A percentile compares a stretch with the other conserved stretches of the same genome.
Conservation (phyloP, 2,888 invertebrate genomes). For the Drosophila merina region DNA sequence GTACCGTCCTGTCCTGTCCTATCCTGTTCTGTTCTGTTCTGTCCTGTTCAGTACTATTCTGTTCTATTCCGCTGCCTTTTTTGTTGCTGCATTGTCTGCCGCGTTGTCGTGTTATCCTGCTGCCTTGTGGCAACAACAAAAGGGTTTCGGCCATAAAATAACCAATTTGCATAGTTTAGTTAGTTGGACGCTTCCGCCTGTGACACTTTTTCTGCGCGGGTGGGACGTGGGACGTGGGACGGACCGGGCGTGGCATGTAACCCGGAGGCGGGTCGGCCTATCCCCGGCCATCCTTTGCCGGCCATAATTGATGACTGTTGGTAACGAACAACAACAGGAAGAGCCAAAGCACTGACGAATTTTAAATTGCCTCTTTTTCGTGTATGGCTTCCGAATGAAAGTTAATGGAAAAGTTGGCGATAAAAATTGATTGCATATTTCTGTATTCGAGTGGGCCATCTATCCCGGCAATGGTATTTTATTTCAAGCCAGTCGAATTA, state of each 20-base stretch:
- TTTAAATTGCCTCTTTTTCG: conserved; percentile 57
- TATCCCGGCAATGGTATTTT: neutral
- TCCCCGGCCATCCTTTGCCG: conserved; percentile 28
- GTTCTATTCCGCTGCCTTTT: conserved; percentile 27
- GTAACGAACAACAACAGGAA: conserved; percentile 55
- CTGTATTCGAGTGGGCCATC: neutral
- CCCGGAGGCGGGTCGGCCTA: conserved; percentile 40
- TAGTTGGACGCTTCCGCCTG: conserved; percentile 80
- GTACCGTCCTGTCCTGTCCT: conserved; percentile 5
- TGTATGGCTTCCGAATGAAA: conserved; percentile 40
- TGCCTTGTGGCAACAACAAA: conserved; percentile 39
- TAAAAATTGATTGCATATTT: conserved; percentile 32
- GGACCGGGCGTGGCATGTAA: conserved; percentile 30
- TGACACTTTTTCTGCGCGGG: conserved; percentile 61
- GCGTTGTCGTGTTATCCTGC: conserved; percentile 41
- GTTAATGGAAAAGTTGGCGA: conserved; percentile 31
- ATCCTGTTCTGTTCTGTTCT: conserved; percentile 35
- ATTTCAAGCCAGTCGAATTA: conserved; percentile 15
- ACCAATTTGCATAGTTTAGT: conserved; percentile 82
- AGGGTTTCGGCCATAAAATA: conserved; percentile 77
- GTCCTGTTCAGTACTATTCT: conserved; percentile 36
- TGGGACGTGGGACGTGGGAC: neutral
- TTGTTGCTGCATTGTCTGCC: conserved; percentile 43
- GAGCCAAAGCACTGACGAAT: conserved; percentile 47
- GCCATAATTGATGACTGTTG: conserved; percentile 69